Evolutionary conservation across 2,888 invertebrate species (phyloP).

Genomic region (Metacarcinus magister): DNA sequence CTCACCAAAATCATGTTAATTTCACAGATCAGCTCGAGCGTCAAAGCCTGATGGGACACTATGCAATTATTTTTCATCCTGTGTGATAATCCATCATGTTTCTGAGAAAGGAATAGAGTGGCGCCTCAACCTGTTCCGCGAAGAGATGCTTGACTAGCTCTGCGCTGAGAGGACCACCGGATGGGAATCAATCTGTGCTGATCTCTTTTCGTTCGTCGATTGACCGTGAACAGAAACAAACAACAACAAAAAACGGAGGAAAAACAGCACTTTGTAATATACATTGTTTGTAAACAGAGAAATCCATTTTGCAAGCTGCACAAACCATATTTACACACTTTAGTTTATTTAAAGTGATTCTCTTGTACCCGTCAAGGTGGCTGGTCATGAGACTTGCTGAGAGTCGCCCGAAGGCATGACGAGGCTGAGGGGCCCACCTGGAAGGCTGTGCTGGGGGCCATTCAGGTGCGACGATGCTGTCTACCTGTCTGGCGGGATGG

Average conservation of each 20-base stretch:
- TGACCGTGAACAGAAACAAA: not conserved
- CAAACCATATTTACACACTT: not conserved
- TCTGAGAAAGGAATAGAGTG: not conserved
- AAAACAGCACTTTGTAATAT: not conserved
- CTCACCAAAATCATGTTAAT: not conserved
- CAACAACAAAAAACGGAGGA: not conserved
- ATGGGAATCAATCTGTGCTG: constrained; percentile 16
- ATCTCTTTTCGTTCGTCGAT: not conserved
- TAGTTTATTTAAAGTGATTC: not conserved
- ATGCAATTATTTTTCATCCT: not conserved
- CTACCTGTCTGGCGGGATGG: not conserved
- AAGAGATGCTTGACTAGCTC: constrained; percentile 14
- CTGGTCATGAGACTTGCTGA: constrained; percentile 27
- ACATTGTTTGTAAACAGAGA: not conserved
- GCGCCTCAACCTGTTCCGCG: constrained; percentile 10
- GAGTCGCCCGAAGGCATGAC: not conserved
- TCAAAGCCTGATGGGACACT: not conserved
- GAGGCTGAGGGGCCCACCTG: constrained; percentile 31
- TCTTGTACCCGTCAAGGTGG: constrained; percentile 29
- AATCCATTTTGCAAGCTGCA: not conserved
- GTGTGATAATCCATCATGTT: not conserved
- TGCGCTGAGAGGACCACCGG: constrained; percentile 13
- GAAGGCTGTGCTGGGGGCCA: constrained; percentile 32
- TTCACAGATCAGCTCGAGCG: not conserved
- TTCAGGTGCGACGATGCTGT: constrained; percentile 30